Percentiles rank a stretch among this genome's conserved stretches.
Conservation (phyloP, 1,140 invertebrate species). For the Melipona quadrifasciata region DNA sequence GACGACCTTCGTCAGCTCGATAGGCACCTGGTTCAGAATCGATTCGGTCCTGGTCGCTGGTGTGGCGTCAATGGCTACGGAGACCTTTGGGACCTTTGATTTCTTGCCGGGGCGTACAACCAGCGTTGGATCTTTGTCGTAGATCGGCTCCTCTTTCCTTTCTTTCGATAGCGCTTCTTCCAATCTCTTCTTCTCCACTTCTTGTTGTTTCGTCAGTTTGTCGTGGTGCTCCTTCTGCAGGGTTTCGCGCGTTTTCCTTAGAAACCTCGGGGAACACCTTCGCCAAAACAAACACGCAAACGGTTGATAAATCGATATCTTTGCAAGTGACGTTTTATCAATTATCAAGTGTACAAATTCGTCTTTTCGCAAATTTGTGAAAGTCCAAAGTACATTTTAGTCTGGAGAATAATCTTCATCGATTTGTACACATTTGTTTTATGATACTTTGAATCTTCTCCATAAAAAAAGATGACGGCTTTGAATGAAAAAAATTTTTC, state of each 20-base stretch:
- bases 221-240: conserved; percentile 78
- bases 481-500: no score
- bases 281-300: not conserved
- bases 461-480: no score
- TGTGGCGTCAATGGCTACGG: conserved; percentile 89
- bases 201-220: conserved; percentile 81
- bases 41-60: conserved; percentile 87
- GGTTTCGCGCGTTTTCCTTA: conserved; percentile 80
- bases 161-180: conserved; percentile 74
- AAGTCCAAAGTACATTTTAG: no score
- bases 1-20: conserved; percentile 85
- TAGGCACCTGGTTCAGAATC: conserved; percentile 88
- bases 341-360: not conserved
- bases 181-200: conserved; percentile 77
- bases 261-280: conserved; percentile 86
- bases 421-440: no score
- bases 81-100: conserved; percentile 85
- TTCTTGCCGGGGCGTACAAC: conserved; percentile 80
- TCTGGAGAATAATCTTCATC: no score
- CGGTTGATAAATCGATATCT: not conserved
- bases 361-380: no score
- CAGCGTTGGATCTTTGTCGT: conserved; percentile 78
- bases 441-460: no score
- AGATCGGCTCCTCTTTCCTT: conserved; percentile 75
- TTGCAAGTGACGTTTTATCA: not conserved